phyloP scores from a whole-genome alignment of 2,888 invertebrate species.

The Drosophila prostipennis region DNA sequence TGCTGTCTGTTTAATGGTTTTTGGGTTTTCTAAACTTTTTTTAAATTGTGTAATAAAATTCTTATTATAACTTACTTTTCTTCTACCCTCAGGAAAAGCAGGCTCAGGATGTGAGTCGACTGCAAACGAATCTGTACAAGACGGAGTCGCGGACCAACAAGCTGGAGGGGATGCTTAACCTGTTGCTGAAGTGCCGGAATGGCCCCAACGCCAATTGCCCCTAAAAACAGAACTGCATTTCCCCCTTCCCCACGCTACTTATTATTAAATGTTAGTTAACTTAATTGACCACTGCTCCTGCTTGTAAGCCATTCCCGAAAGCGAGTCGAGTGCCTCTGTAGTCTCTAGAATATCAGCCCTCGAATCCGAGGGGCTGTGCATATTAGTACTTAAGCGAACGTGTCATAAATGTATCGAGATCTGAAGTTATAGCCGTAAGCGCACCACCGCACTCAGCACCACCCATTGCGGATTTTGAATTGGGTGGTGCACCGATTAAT shows the following conservation, averaged over 20 bases:
- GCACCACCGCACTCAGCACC: constrained; percentile 35
- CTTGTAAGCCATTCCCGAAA: constrained; percentile 77
- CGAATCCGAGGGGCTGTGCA: constrained; percentile 10
- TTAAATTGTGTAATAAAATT: no score
- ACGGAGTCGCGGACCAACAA: constrained; percentile 84
- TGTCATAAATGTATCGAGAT: constrained; percentile 65
- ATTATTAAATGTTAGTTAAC: constrained; percentile 58
- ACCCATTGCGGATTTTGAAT: background rate
- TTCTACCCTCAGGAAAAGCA: constrained; percentile 82
- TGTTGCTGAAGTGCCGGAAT: constrained; percentile 84
- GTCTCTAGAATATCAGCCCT: constrained; percentile 43
- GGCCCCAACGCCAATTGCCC: constrained; percentile 81
- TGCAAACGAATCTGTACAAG: constrained; percentile 83
- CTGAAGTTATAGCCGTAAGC: constrained; percentile 35
- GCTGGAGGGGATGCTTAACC: constrained; percentile 84
- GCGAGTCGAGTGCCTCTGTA: constrained; percentile 73
- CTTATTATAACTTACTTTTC: no score
- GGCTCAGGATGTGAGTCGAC: constrained; percentile 83
- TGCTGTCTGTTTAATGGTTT: no score
- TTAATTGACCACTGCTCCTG: constrained; percentile 64
- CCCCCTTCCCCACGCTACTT: constrained; percentile 52
- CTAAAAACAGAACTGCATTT: constrained; percentile 72
- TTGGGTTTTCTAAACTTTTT: no score
- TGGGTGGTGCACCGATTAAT: constrained; percentile 34
- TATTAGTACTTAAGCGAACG: constrained; percentile 67